Base-by-base conservation (phyloP, 2,888 invertebrate species). In the Heliconius aoede region DNA sequence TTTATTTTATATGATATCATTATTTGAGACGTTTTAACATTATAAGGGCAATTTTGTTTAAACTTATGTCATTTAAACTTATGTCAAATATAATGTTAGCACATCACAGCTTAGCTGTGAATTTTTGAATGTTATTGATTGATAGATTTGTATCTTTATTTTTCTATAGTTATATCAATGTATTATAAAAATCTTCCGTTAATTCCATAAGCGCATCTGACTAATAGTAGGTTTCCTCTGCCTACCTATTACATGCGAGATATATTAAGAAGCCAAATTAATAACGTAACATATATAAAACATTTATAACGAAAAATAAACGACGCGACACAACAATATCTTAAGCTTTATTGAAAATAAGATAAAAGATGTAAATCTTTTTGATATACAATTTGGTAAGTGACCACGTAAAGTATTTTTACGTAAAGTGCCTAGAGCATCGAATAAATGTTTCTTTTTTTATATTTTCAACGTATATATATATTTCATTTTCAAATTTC, bases 1-100 rank as follows among this genome's bases (percentile, higher is more conserved):
- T 67, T 36, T 65, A 13, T 69, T 51, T 32, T 55, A 32, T 71
- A 61, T 80, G 77, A 80, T 80, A 76, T 80, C 73, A 78, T 77
- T 75, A 78, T 72, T 76, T 72, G 60, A 72, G 32, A 30, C 55
- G 55, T 69, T 32, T 69, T 69, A 30, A 61, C 60, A 72, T 60
- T 61, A 72, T 72, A 72, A 72, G 40, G 61, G 61, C 26, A 61
- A 72, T 72, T 60, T 60, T 26, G 28, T 72, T 76, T 67, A 30
- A 64, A 58, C 26, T 76, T 40, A 32, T 60, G 72, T 67, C 46
- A n/a, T 40, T 62, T 40, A n/a, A n/a, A n/a, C n/a, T n/a, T n/a
- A n/a, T n/a, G n/a, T n/a, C n/a, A n/a, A n/a, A n/a, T n/a, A n/a
- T n/a, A n/a, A n/a, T n/a, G n/a, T n/a, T n/a, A n/a, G n/a, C n/a